Evolutionary conservation across 1,140 invertebrate genomes (phyloP), one percentile per base, ranked within the genome.

Genomic region (Calephelis nemesis): DNA sequence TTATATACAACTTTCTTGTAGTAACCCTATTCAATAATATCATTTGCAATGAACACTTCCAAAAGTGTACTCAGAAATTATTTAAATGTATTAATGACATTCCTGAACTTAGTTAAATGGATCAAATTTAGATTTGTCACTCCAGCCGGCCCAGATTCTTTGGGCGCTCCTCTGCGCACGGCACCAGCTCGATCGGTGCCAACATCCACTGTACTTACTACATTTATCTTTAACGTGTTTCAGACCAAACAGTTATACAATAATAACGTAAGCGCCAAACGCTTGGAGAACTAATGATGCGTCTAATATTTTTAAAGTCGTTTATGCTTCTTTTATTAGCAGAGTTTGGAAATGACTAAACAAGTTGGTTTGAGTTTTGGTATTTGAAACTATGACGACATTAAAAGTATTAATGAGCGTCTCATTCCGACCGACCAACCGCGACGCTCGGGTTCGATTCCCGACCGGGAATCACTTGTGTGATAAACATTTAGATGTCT

Each of bases 81-180:
- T 30, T 45, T 39, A 63, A 63, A 48, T 19, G 60, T 63, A 63
- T 87, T 74, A 69, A 73, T 75, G 76, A 82, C 77, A 87, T 87
- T 84, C 78, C 75, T 77, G 79, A 82, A 81, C 75, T 85, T 84
- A 85, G 85, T 90, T 84, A 78, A 77, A 70, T 73, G 72, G 84
- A 87, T 90, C 88, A 88, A 88, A 89, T 88, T 88, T 91, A 91
- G 86, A 88, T 84, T 84, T 88, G 88, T 90, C 87, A 87, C 86
- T 91, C 87, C 87, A 91, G 87, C 73, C 86, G 88, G 74, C 84
- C 87, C 84, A 88, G 84, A 88, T 91, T 91, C 85, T 74, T 82
- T 74, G 76, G 77, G 77, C 80, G 78, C 74, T 83, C 81, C 77
- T 84, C 77, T 88, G 85, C 87, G 84, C 87, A 88, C 87, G 85